phyloP scores from a whole-genome alignment of 2,797 vertebrate genomes.

The Pagetopsis macropterus region DNA sequence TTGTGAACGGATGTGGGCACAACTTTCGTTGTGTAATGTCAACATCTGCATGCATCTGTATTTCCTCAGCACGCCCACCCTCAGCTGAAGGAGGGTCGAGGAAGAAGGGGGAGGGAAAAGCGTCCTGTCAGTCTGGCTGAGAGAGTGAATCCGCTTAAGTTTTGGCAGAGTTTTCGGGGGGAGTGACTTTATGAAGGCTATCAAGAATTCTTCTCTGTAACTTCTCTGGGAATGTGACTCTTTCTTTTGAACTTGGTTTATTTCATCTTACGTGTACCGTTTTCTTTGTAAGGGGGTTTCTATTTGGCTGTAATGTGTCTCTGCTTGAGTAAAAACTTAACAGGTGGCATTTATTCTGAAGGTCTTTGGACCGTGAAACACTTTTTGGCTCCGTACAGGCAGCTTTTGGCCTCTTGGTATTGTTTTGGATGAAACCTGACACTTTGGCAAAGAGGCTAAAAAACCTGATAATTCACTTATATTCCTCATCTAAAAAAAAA shows the following conservation, averaged over 20 bases:
- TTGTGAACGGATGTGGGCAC: conserved; percentile 80
- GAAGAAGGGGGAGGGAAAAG: conserved; percentile 52
- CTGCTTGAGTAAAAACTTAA: conserved; percentile 4
- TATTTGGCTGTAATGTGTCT: background rate
- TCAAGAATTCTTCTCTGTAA: conserved; percentile 11
- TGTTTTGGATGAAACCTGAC: conserved; percentile 26
- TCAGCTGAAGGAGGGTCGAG: conserved; percentile 49
- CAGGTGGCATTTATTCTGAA: background rate
- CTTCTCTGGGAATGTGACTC: conserved; percentile 38
- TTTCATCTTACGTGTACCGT: conserved; percentile 3
- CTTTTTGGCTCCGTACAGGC: conserved; percentile 6
- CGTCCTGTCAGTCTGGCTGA: conserved; percentile 68
- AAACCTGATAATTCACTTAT: background rate
- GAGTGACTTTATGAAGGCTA: background rate
- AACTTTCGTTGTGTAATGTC: conserved; percentile 64
- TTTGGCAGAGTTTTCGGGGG: conserved; percentile 27
- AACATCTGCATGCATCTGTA: conserved; percentile 63
- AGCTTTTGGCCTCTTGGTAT: conserved; percentile 20
- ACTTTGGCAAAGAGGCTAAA: conserved; percentile 5
- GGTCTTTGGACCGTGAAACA: conserved; percentile 4
- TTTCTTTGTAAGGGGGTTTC: background rate
- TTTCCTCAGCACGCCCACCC: conserved; percentile 66
- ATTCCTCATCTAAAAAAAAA: too few relatives aligned
- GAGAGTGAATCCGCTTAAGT: conserved; percentile 39
- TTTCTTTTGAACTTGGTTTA: conserved; percentile 4